These are phyloP conservation scores for Motacilla alba DNA, from an alignment of 2,113 vertebrate genomes.

Conservation along the genomic window DNA sequence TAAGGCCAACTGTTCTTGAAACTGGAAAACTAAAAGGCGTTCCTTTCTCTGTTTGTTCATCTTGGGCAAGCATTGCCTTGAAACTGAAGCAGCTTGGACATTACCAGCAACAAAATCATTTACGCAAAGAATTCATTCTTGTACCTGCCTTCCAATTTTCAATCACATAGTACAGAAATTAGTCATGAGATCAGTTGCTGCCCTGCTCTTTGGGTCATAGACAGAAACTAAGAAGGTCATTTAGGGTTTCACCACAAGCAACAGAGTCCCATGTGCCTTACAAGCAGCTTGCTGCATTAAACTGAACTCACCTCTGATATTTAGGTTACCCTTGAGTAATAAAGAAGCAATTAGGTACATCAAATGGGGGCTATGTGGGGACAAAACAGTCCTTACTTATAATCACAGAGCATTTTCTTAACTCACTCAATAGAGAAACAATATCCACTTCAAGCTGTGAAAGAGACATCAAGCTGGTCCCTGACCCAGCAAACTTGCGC, in stretches of 20 bases:
- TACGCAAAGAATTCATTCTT: not conserved
- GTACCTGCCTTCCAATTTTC: not conserved
- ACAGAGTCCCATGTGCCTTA: not conserved
- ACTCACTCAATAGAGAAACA: not conserved
- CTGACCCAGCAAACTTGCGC: not conserved
- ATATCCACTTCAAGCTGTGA: not conserved
- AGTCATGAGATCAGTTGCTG: not conserved
- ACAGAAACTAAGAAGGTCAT: not conserved
- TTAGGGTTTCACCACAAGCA: not conserved
- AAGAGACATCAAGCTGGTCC: not conserved
- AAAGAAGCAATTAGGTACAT: not conserved
- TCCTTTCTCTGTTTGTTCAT: not conserved
- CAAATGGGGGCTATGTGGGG: not conserved
- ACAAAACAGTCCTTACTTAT: not conserved
- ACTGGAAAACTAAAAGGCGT: not conserved
- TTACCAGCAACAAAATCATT: not conserved
- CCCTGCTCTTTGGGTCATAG: not conserved
- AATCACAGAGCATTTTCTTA: not conserved
- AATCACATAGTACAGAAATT: not conserved
- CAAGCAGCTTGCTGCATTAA: not conserved
- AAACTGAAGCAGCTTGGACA: not conserved
- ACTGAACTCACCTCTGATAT: not conserved
- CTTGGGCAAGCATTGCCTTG: not conserved
- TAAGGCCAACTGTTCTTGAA: not conserved
- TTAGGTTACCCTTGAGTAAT: not conserved